phyloP scores from a whole-genome alignment of 2,888 invertebrate genomes.

The Trachelus tabidus region DNA sequence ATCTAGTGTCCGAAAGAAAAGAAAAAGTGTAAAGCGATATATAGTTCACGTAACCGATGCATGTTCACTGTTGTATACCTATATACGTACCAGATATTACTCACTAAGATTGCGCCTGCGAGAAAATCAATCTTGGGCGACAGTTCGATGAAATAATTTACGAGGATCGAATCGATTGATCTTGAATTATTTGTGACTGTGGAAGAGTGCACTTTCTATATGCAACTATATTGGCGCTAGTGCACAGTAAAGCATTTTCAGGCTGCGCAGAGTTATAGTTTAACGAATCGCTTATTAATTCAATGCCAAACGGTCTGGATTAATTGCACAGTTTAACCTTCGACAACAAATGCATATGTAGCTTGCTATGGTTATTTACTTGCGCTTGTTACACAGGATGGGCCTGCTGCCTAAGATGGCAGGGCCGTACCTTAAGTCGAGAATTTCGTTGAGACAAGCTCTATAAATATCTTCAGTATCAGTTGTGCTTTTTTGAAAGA shows the following conservation, averaged over 20 bases:
- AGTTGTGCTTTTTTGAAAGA: background rate
- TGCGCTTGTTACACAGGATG: background rate
- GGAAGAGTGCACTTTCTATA: background rate
- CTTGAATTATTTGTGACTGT: background rate
- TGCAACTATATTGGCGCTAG: background rate
- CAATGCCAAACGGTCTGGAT: background rate
- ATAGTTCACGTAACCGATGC: background rate
- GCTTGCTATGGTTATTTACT: background rate
- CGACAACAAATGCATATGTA: background rate
- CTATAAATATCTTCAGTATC: background rate
- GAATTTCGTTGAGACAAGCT: background rate
- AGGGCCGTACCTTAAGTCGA: background rate
- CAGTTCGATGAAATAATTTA: background rate
- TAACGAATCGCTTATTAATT: background rate
- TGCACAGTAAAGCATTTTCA: background rate
- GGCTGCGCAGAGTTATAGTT: background rate
- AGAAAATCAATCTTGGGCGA: background rate
- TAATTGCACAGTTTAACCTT: background rate
- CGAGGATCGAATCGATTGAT: background rate
- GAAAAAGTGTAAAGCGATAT: background rate
- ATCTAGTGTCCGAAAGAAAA: background rate
- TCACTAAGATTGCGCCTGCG: background rate
- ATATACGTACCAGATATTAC: background rate
- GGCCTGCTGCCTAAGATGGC: background rate
- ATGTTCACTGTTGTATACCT: background rate